A percentile compares a stretch with the other conserved stretches of the same genome.
Evolutionary conservation across 2,113 vertebrate genomes (phyloP).

Genomic region (Onychorhynchus coronatus): DNA sequence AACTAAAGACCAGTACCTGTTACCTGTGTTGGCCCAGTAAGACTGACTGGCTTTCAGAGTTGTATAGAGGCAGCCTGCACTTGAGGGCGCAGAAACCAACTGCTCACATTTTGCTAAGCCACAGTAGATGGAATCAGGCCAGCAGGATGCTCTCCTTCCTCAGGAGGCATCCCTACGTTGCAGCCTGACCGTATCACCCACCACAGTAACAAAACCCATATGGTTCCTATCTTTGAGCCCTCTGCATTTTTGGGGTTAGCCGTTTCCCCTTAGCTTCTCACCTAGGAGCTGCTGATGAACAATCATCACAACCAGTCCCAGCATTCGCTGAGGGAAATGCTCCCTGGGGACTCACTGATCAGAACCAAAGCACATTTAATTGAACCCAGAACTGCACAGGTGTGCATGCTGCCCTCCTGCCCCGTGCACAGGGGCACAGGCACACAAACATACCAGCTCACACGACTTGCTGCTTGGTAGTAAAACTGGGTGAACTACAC

Average conservation of each 20-base stretch:
- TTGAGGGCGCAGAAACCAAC: background rate
- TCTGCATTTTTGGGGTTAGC: background rate
- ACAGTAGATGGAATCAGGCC: background rate
- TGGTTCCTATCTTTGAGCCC: background rate
- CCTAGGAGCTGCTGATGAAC: background rate
- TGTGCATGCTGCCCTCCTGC: background rate
- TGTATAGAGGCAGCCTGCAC: background rate
- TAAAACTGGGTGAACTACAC: conserved; percentile 52
- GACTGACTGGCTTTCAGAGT: background rate
- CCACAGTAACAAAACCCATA: background rate
- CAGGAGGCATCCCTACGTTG: background rate
- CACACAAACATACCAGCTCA: background rate
- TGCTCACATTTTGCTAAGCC: background rate
- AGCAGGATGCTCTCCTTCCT: background rate
- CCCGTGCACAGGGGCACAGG: fast-evolving
- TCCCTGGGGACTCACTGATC: background rate
- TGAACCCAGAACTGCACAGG: background rate
- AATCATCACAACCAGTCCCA: background rate
- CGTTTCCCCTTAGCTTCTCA: background rate
- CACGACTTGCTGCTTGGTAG: background rate
- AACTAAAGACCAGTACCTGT: background rate
- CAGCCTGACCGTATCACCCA: background rate
- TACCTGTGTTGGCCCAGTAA: background rate
- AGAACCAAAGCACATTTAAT: background rate
- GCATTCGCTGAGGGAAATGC: background rate